A percentile compares a stretch with the other conserved stretches of the same genome.
phyloP scores from a whole-genome alignment of 2,888 invertebrate genomes.

The Harpagoxenus sublaevis region DNA sequence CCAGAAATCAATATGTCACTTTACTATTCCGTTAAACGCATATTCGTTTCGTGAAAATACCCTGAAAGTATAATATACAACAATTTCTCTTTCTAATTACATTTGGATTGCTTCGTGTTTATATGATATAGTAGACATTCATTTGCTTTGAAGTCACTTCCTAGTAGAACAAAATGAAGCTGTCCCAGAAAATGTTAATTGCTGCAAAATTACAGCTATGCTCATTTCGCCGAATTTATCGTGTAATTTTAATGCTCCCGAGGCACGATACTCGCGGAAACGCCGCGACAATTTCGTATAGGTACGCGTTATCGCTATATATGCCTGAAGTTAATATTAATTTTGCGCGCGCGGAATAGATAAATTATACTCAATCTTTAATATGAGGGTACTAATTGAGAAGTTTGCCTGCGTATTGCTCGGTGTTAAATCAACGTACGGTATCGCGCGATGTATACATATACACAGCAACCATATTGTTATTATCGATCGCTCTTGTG shows the following conservation, averaged over 20 bases:
- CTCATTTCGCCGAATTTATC: slow-evolving; percentile 19
- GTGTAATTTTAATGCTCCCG: slow-evolving; percentile 11
- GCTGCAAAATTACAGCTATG: neutral
- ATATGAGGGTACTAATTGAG: neutral
- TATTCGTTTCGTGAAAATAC: neutral
- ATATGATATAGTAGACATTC: neutral
- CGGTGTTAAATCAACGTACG: slow-evolving; percentile 9
- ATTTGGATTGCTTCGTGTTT: neutral
- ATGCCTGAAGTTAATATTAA: neutral
- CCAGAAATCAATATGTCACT: neutral
- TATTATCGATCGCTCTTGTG: slow-evolving; percentile 29
- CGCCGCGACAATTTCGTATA: neutral
- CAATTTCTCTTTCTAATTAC: slow-evolving; percentile 3
- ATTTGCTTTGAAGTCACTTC: neutral
- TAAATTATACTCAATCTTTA: slow-evolving; percentile 12
- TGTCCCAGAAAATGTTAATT: slow-evolving; percentile 23
- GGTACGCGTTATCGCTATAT: neutral
- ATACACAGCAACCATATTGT: neutral
- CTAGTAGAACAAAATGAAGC: neutral
- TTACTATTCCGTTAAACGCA: neutral
- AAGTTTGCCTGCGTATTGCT: slow-evolving; percentile 1
- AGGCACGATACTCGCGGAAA: neutral
- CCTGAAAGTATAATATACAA: neutral
- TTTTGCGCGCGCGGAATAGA: neutral
- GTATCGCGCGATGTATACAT: slow-evolving; percentile 14